These are phyloP conservation scores for Cyclophora punctaria DNA, from an alignment of 2,888 invertebrate species.

Conservation along the genomic window DNA sequence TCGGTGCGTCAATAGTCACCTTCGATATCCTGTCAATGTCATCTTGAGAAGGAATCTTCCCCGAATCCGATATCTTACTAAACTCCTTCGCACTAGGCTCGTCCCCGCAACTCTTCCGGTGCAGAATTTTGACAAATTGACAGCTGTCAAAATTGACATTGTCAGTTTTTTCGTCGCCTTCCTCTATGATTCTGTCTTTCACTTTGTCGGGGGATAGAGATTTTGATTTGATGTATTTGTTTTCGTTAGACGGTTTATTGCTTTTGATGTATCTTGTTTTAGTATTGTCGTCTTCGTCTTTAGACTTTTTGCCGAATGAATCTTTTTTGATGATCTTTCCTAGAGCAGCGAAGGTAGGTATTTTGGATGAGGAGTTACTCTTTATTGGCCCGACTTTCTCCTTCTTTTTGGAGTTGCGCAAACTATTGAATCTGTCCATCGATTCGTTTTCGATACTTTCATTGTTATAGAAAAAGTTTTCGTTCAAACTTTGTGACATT, in stretches of 20 bases:
- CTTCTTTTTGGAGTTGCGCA: slow-evolving; percentile 61
- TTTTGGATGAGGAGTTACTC: slow-evolving; percentile 65
- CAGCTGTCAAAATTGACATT: slow-evolving; percentile 23
- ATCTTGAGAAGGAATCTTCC: slow-evolving; percentile 83
- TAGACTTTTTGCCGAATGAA: slow-evolving; percentile 52
- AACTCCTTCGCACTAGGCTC: slow-evolving; percentile 55
- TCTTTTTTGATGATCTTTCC: slow-evolving; percentile 71
- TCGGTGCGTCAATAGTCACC: slow-evolving; percentile 88
- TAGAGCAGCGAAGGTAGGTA: slow-evolving; percentile 65
- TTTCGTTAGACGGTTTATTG: slow-evolving; percentile 47
- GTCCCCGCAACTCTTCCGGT: slow-evolving; percentile 67
- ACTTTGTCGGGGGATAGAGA: slow-evolving; percentile 56
- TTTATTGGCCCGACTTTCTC: slow-evolving; percentile 49
- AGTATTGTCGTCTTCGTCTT: slow-evolving; percentile 41
- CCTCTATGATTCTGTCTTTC: slow-evolving; percentile 45
- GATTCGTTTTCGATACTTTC: slow-evolving; percentile 64
- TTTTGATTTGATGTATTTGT: slow-evolving; percentile 64
- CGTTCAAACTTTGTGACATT: slow-evolving; percentile 74
- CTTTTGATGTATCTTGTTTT: slow-evolving; percentile 60
- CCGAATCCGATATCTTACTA: slow-evolving; percentile 50
- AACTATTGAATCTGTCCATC: slow-evolving; percentile 63
- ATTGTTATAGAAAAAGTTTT: slow-evolving; percentile 65
- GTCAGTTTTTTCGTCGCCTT: slow-evolving; percentile 25
- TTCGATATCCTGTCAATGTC: slow-evolving; percentile 92
- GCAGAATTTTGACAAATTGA: slow-evolving; percentile 32